These are phyloP conservation scores for Ypsolopha scabrella DNA, from an alignment of 2,888 invertebrate genomes.

Conservation along the genomic window DNA sequence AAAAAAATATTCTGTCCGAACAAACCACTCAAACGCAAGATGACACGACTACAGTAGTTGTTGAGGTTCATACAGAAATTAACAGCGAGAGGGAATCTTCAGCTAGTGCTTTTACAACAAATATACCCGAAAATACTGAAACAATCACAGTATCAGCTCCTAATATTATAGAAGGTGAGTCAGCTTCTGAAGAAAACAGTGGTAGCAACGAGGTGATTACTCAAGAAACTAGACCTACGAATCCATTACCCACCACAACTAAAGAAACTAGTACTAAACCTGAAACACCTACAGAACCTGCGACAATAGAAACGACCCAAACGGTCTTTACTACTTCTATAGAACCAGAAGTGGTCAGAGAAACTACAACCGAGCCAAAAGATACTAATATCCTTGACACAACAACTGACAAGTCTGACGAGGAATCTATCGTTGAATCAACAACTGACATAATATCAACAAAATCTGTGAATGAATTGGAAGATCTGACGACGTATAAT, in stretches of 20 bases:
- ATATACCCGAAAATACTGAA: constrained; percentile 6
- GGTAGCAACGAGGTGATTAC: constrained; percentile 47
- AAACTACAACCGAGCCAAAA: constrained; percentile 18
- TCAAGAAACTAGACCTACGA: constrained; percentile 20
- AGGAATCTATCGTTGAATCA: constrained; percentile 22
- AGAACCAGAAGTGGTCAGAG: constrained; percentile 14
- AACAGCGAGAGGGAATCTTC: constrained; percentile 36
- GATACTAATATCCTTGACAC: constrained; percentile 25
- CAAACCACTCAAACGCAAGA: constrained; percentile 17
- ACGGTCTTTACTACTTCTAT: constrained; percentile 14
- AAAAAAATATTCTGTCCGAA: constrained; percentile 7
- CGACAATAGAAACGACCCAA: constrained; percentile 13
- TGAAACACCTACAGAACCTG: constrained; percentile 9
- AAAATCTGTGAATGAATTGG: constrained; percentile 29
- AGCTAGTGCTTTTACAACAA: constrained; percentile 19
- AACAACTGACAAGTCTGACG: constrained; percentile 17
- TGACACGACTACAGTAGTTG: constrained; percentile 34
- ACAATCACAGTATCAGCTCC: constrained; percentile 1
- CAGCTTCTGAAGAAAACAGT: constrained; percentile 41
- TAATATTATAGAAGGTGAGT: constrained; percentile 12
- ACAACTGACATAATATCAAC: constrained; percentile 30
- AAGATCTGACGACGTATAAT: constrained; percentile 35
- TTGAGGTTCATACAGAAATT: constrained; percentile 39
- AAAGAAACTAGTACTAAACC: constrained; percentile 6
- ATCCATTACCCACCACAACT: constrained; percentile 15